Conservation (phyloP, 2,113 vertebrate genomes). For the Lota lota region DNA sequence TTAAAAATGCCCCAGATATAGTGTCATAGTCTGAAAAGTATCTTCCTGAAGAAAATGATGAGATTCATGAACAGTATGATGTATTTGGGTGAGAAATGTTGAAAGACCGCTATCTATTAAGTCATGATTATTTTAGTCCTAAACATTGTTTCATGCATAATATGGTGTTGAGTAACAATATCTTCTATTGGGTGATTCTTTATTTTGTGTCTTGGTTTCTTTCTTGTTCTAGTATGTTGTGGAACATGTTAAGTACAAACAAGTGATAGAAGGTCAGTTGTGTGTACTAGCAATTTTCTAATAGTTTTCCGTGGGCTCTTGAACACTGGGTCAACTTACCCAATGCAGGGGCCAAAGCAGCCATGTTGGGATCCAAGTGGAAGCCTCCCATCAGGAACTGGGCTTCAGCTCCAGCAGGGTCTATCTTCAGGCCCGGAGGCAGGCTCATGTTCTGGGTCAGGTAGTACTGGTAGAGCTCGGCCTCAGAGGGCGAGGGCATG, state of each 20-base stretch:
- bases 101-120: background rate
- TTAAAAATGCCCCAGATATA: slow-evolving; percentile 36
- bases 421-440: slow-evolving; percentile 88
- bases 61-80: no score
- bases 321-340: slow-evolving; percentile 76
- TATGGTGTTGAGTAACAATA: no score
- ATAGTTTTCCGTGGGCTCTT: no score
- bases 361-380: slow-evolving; percentile 89
- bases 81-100: background rate
- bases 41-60: background rate
- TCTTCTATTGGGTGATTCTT: no score
- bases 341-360: slow-evolving; percentile 85
- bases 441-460: slow-evolving; percentile 96
- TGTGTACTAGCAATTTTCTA: no score
- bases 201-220: no score
- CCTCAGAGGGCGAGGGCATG: slow-evolving; percentile 91
- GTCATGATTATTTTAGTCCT: no score
- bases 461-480: slow-evolving; percentile 98
- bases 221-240: no score
- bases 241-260: no score
- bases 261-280: no score
- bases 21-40: slow-evolving; percentile 31
- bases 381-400: slow-evolving; percentile 94
- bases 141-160: no score
- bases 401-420: slow-evolving; percentile 82